Evolutionary conservation across 2,113 vertebrate genomes (phyloP), one percentile per base, ranked within the genome.

Genomic region (Beaufortia kweichowensis): DNA sequence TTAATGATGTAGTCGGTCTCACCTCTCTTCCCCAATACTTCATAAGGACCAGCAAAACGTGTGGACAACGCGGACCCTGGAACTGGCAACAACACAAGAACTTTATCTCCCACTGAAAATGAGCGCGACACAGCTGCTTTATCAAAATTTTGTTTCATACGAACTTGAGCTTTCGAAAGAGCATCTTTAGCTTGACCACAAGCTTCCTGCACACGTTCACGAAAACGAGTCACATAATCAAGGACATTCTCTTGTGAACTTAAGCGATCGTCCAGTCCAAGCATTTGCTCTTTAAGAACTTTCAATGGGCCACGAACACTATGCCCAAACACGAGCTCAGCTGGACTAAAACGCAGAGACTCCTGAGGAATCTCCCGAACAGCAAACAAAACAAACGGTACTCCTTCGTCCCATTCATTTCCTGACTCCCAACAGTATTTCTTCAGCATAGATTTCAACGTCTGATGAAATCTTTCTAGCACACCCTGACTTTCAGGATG

Each of bases 1-100:
- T 43, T 8, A 9, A 79, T 21, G 3, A 75, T 3, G 3, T 59
- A 75, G 6, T 79, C 39, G 1, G 69, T 67, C 3, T 33, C 69
- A 35, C 35, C 24, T 9, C 11, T 14, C 6, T 46, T 72, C 1
- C 19, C 3, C 6, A 73, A 23, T 8, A 35, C 10, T 8, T 35
- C 10, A 35, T 35, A 35, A 6, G 33, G 33, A 35, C 33, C 33
- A 8, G 33, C 6, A 14, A 74, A 68, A 0, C 39, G 15, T 4
- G 28, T 57, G 5, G 35, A 77, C 17, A 48, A 33, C n/a, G 33
- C 4, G 10, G 33, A 35, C 33, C 4, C 6, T 35, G 33, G 33
- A 8, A 35, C 10, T 24, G 55, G 19, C 9, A 72, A 26, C 5
- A 43, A 59, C 1, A 39, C 68, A 8, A 63, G 6, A 0, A 75